Evolutionary conservation across 2,888 invertebrate genomes (phyloP).

Genomic region (Halocaridina rubra): DNA sequence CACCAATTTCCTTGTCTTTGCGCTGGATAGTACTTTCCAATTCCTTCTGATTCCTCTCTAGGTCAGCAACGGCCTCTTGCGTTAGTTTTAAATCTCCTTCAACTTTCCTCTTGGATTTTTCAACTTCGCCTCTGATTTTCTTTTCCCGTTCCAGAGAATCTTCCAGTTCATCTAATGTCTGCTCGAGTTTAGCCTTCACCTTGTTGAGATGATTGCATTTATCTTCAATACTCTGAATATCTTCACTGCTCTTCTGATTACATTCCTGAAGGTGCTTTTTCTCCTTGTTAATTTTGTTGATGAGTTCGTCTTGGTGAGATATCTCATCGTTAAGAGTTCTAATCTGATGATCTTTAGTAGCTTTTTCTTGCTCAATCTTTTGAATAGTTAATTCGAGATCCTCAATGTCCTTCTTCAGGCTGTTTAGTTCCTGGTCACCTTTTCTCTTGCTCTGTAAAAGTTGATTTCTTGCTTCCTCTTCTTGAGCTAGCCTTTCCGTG

Average conservation of each 20-base stretch:
- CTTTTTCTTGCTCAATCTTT: constrained; percentile 95
- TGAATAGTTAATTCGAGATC: constrained; percentile 94
- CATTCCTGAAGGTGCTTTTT: constrained; percentile 75
- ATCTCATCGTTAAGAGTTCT: constrained; percentile 98
- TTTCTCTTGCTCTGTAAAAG: constrained; percentile 92
- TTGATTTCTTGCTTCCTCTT: constrained; percentile 73
- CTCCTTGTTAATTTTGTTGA: constrained; percentile 99
- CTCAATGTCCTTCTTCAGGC: constrained; percentile 97
- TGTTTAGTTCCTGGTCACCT: constrained; percentile 92
- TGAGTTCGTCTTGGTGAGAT: constrained; percentile 98
- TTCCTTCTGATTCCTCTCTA: constrained; percentile 98
- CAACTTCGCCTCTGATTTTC: constrained; percentile 96
- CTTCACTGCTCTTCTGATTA: constrained; percentile 67
- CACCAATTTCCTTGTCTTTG: constrained; percentile 98
- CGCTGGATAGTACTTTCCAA: constrained; percentile 97
- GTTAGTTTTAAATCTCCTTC: constrained; percentile 99
- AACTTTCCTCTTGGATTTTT: constrained; percentile 98
- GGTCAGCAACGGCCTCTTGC: constrained; percentile 95
- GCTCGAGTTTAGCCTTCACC: constrained; percentile 98
- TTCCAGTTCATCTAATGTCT: constrained; percentile 97
- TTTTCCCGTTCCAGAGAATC: constrained; percentile 99
- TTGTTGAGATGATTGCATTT: constrained; percentile 99
- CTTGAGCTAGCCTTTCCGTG: constrained; percentile 73
- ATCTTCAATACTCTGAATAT: constrained; percentile 88
- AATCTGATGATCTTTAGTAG: constrained; percentile 98